phyloP scores from a whole-genome alignment of 37 sponge, comb jelly and placozoan species.

The Chondrosia reniformis region DNA sequence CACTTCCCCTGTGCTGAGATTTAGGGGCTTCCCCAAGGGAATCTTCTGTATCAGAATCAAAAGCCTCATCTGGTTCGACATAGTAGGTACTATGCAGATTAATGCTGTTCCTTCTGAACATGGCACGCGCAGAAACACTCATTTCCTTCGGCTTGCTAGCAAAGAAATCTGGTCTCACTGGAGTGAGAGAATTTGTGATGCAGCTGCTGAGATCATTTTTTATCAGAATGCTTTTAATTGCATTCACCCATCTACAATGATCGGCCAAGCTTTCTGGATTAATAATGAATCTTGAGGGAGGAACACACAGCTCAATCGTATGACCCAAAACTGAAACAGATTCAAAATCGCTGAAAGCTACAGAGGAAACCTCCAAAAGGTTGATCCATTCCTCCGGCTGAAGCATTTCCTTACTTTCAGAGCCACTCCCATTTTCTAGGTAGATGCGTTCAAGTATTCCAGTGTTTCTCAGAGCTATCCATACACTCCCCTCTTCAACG shows the following conservation, averaged over 20 bases:
- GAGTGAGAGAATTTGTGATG: background rate
- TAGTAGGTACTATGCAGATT: constrained; percentile 11
- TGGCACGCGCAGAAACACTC: background rate
- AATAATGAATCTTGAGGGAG: constrained; percentile 4
- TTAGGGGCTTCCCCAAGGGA: background rate
- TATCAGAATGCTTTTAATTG: background rate
- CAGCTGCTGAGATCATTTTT: background rate
- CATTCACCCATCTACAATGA: background rate
- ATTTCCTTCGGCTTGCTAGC: too few species aligned
- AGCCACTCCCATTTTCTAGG: background rate
- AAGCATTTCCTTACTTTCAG: background rate
- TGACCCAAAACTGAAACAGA: background rate
- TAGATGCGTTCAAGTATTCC: background rate
- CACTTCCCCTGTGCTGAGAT: background rate
- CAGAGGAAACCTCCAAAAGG: background rate
- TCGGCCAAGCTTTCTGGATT: background rate
- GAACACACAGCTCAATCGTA: background rate
- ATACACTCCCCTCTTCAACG: background rate
- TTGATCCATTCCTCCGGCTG: constrained; percentile 9
- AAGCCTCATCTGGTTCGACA: constrained; percentile 2
- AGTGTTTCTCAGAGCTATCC: background rate
- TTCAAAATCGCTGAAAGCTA: background rate
- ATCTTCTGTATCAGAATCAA: background rate
- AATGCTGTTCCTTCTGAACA: constrained; percentile 5
- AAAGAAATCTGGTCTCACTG: too few species aligned